Evolutionary conservation across 2,797 vertebrate genomes (phyloP), one percentile per base, ranked within the genome.

Genomic region (Sorex maritimensis): DNA sequence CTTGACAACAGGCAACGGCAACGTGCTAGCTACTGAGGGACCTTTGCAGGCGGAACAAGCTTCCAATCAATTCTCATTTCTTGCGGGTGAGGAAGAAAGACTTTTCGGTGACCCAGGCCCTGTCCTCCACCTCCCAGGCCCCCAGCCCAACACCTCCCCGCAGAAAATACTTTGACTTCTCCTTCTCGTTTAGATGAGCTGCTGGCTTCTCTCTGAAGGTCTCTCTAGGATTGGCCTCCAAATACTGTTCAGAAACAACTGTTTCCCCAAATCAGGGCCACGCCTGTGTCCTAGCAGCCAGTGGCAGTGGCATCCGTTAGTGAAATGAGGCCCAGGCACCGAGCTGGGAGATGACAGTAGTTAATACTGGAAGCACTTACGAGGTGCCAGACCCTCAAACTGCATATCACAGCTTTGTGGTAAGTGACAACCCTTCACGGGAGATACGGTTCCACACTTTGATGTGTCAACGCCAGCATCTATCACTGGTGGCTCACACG

Each of bases 51-150:
- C 49, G 61, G 77, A 82, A 92, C 26, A 2, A 78, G 73, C 65
- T 90, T 23, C 88, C 77, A 24, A 86, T 85, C 93, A 88, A 88
- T 94, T 96, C 77, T 77, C 52, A 73, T 88, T 91, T 94, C 91
- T 96, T 94, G 82, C 85, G 86, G 87, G 86, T 75, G 82, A 93
- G 77, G 88, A 38, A 86, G 65, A 94, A 90, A 58, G 28, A 63
- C 80, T 94, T 75, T 26, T 61, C 28, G 41, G 73, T 83, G 88
- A 85, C 85, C 80, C 77, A 19, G 8, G 82, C 58, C 58, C 15
- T 61, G 58, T 21, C 65, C 75, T 89, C 34, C 26, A 41, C 69
- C 90, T 94, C 91, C 28, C 65, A 23, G 3, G 26, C 21, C 24
- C 21, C 8, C 65, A 26, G 24, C 24, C 8, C 65, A 23, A 13